Evolutionary conservation across 2,797 vertebrate genomes (phyloP), one percentile per base, ranked within the genome.

Genomic region (Threskiornis aethiopicus): DNA sequence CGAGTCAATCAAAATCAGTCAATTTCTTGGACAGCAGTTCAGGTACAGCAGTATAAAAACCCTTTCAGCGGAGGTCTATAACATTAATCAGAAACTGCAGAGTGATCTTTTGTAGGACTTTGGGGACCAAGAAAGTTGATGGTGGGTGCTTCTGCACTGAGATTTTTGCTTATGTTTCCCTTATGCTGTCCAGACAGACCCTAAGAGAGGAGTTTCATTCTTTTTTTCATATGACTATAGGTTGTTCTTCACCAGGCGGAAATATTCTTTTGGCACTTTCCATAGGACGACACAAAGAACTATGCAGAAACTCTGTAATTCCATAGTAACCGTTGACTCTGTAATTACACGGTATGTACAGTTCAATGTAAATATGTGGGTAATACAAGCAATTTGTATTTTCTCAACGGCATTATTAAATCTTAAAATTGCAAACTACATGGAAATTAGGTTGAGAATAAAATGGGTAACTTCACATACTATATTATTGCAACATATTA

Each of bases 391-490:
- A 87, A 96, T 97, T 98, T 96, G 62, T 96, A 41, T 95, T 96
- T 95, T 89, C 49, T 85, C 93, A 87, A 33, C 80, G 85, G 37
- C 84, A 33, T 80, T 84, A 93, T 94, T 96, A 96, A 95, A 76
- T 84, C 97, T 85, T 90, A 96, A 96, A 95, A 94, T 97, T 94
- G 95, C 86, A 96, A 81, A 95, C 91, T 95, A 92, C 85, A 44
- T 94, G 77, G 91, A 95, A 94, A 97, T 97, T 96, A 92, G 73
- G 81, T 95, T 94, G 96, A 88, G 79, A 95, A 95, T 95, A 95
- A 96, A 97, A 96, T 93, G 91, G 72, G 66, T 91, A 95, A 96
- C 96, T 97, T 94, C 81, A 69, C 59, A 13, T n/a, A 44, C 70
- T 55, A 1, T 91, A 64, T 91, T 84, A 88, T 93, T 90, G 58